Percentiles rank a stretch among this genome's conserved stretches.
Evolutionary conservation across 2,888 invertebrate genomes (phyloP).

Genomic region (Neocrepidodera transversa): DNA sequence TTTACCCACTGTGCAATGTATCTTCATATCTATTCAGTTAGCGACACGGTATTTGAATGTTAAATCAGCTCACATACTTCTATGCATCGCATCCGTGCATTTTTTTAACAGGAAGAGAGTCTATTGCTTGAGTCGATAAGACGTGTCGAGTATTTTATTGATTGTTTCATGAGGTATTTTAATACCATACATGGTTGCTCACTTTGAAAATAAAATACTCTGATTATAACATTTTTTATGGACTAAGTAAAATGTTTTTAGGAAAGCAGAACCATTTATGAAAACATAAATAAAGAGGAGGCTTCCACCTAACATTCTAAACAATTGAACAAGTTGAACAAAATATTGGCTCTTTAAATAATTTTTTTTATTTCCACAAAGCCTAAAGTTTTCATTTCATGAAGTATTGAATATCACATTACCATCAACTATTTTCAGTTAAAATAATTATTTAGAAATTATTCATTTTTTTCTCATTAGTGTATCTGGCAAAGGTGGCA

Average conservation of each 20-base stretch:
- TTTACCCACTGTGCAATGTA: background rate
- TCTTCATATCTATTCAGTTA: background rate
- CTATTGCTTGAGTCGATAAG: constrained; percentile 13
- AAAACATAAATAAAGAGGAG: too few species aligned
- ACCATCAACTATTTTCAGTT: too few species aligned
- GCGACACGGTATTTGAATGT: constrained; percentile 19
- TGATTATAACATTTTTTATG: too few species aligned
- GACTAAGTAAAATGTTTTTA: too few species aligned
- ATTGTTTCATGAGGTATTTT: constrained; percentile 1
- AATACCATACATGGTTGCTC: constrained; percentile 5
- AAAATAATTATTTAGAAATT: too few species aligned
- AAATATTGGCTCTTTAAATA: background rate
- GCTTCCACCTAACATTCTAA: too few species aligned
- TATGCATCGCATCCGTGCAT: constrained; percentile 28
- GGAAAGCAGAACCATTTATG: too few species aligned
- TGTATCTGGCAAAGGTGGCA: too few species aligned
- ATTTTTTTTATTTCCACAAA: background rate
- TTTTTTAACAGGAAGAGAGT: constrained; percentile 36
- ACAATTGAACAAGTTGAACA: too few species aligned
- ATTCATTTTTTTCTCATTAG: too few species aligned
- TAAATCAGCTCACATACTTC: constrained; percentile 18
- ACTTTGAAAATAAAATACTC: background rate
- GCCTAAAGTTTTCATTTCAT: too few species aligned
- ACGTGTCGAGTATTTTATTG: constrained; percentile 12
- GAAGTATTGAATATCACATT: too few species aligned